These are phyloP conservation scores for Diploptera punctata DNA, from an alignment of 2,888 invertebrate genomes.

Conservation along the genomic window DNA sequence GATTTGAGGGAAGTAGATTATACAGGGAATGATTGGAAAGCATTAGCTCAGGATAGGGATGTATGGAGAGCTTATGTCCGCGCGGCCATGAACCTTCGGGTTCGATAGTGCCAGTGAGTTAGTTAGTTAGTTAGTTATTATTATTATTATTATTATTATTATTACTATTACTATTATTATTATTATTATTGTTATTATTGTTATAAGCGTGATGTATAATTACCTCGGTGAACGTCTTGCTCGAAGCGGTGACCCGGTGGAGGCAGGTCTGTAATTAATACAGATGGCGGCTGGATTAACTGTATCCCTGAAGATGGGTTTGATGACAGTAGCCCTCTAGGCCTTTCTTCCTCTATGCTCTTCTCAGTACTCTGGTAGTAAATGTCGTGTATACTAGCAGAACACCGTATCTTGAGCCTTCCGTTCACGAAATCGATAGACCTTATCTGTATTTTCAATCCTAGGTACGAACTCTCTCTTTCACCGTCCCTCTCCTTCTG, in stretches of 20 bases:
- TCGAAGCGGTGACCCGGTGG: slow-evolving; percentile 3
- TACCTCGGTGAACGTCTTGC: background rate
- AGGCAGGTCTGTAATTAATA: background rate
- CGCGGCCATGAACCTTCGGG: too few relatives aligned
- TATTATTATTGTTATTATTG: too few relatives aligned
- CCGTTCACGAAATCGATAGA: slow-evolving; percentile 60
- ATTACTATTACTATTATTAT: too few relatives aligned
- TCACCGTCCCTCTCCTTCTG: slow-evolving; percentile 21
- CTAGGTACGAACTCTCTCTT: slow-evolving; percentile 46
- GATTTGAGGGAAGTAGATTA: too few relatives aligned
- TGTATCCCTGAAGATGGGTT: background rate
- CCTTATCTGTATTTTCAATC: slow-evolving; percentile 61
- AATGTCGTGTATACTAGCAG: slow-evolving; percentile 68
- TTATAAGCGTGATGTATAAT: too few relatives aligned
- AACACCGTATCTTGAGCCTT: slow-evolving; percentile 68
- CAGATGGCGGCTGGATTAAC: background rate
- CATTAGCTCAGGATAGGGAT: too few relatives aligned
- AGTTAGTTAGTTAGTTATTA: too few relatives aligned
- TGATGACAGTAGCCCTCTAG: slow-evolving; percentile 32
- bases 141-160: too few relatives aligned
- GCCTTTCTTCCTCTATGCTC: slow-evolving; percentile 65
- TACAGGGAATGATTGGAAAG: too few relatives aligned
- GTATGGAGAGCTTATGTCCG: too few relatives aligned
- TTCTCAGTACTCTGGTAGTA: slow-evolving; percentile 73
- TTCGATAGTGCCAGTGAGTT: too few relatives aligned